Base-by-base conservation (phyloP, 2,888 invertebrate genomes). In the Chironomus tentans region DNA sequence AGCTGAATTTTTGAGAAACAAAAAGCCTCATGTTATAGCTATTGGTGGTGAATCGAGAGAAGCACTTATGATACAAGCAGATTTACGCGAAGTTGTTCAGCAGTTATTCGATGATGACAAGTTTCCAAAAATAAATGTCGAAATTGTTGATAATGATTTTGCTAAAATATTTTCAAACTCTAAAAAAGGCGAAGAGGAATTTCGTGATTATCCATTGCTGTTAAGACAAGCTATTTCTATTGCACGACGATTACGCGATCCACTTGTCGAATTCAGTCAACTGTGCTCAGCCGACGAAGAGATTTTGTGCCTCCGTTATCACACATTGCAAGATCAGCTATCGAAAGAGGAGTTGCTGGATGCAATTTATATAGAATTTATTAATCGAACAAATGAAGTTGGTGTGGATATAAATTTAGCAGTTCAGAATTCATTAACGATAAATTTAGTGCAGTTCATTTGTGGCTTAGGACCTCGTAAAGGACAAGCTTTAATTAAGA, bases 381-480 rank as follows among this genome's bases (percentile, higher is more conserved):
- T 98, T 2, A 98, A 97, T 82, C 88, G 96, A 75, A 94, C 97
- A 0, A 99, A 98, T 82, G 98, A 98, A 87, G 98, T 98, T 0
- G 98, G 98, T 6, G 96, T 99, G 0, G 98, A 99, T 81, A 91
- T 99, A 10, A 99, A 99, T 82, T 88, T 93, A 80, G 94, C 97
- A 0, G 92, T 98, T 0, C 90, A 94, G 77, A 93, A 94, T 77
- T 90, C 94, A 0, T 92, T 98, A 80, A 94, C 95, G 0, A 89
- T 93, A 0, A 92, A 94, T 81, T 83, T 98, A 70, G 88, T 99
- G 4, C 99, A 99, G 84, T 99, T 98, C 82, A 92, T 99, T 21
- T 97, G 97, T 83, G 99, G 99, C 18, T 85, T 99, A 46, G 99
- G 99, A 0, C 95, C 97, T 0, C 87, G 99, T 78, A 99, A 99